Base-by-base conservation (phyloP, 2,113 vertebrate species). In the Pseudorasbora parva region DNA sequence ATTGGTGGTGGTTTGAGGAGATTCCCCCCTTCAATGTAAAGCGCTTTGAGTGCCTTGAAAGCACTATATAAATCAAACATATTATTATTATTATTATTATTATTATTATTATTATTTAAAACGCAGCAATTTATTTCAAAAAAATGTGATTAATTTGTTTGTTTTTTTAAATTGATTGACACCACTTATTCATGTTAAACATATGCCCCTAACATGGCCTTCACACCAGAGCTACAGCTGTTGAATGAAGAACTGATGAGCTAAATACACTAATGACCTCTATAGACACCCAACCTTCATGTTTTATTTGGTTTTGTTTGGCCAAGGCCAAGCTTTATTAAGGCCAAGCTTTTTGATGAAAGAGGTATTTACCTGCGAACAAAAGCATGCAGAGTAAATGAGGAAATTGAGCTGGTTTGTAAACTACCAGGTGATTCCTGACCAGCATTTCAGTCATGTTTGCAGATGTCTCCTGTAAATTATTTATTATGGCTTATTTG, bases 301-400 rank as follows among this genome's bases (percentile, higher is more conserved):
- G 62, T 37, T 54, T 51, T 81, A 27, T 81, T 69, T 41, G 51
- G 62, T 37, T 54, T 51, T 81, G 47, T 81, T 69, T 41, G 49
- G 1, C 78, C n/a, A n/a, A n/a, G n/a, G n/a, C n/a, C n/a, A n/a
- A n/a, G n/a, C n/a, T n/a, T 56, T 81, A 69, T 71, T 81, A 56
- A 81, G 30, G n/a, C 47, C 30, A 37, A 8, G 64, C 79, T 56
- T 54, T 54, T 69, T 69, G 79, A 81, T 81, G 79, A 81, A 81
- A 68, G 79, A 69, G 27, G 2, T 7, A 2, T 79, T 79, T 79
- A 64, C 59, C 41, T 47, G 11, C 43, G 45, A 81, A 81, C 64
- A 54, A 17, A 56, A 69, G 27, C 64, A 2, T 56, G 21, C 21
- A 17, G 27, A 81, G 25, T 51, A 81, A 21, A 77, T 23, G 19